These are phyloP conservation scores for Taphrorychus bicolor DNA, from an alignment of 2,888 invertebrate genomes.

Conservation along the genomic window DNA sequence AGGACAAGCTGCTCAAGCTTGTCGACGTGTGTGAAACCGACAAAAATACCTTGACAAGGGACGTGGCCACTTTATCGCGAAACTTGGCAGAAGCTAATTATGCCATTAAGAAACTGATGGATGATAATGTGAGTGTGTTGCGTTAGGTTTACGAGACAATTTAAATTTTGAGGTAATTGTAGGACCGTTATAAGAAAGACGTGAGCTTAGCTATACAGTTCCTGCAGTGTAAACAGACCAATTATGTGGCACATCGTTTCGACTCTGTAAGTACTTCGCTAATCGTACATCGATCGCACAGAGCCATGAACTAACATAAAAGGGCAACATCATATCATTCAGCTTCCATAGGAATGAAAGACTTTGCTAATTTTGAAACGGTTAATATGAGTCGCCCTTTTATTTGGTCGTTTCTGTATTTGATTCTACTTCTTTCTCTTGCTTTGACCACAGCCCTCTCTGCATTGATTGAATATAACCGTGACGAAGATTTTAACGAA, in stretches of 20 bases:
- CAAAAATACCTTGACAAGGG: slow-evolving; percentile 84
- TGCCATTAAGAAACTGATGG: slow-evolving; percentile 80
- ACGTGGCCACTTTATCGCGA: slow-evolving; percentile 84
- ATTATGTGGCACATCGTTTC: slow-evolving; percentile 90
- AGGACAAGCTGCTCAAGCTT: slow-evolving; percentile 90
- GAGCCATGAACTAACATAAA: no score
- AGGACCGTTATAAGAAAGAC: slow-evolving; percentile 94
- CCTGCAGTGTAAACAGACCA: slow-evolving; percentile 92
- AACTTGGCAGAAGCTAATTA: slow-evolving; percentile 86
- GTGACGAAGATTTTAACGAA: no score
- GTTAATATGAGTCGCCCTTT: no score
- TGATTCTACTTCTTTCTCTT: no score
- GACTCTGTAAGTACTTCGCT: slow-evolving; percentile 86
- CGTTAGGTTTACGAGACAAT: neutral
- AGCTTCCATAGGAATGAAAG: no score
- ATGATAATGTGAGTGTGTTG: slow-evolving; percentile 77
- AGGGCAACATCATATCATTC: no score
- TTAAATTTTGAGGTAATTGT: slow-evolving; percentile 54
- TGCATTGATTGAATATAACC: no score
- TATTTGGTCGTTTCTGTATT: no score
- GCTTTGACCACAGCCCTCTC: no score
- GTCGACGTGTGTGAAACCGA: slow-evolving; percentile 93
- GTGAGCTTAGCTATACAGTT: slow-evolving; percentile 93
- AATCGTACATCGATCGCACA: no score
- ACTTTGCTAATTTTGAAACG: no score